Conservation (phyloP, 2,113 vertebrate species). For the Microcebus lehilahytsara region DNA sequence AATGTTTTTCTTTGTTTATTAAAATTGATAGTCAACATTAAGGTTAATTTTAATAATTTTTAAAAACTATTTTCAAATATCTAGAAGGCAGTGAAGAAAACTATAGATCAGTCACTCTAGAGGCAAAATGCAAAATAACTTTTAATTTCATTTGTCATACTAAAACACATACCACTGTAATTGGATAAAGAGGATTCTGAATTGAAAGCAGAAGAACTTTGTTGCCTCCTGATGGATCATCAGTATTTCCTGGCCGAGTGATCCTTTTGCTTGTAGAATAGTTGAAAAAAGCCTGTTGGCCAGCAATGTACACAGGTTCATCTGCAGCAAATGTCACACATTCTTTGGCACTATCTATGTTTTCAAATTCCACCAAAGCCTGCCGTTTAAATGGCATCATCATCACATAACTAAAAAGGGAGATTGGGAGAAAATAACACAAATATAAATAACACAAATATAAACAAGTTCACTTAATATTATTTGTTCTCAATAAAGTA, state of each 20-base stretch:
- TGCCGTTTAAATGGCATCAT: conserved; percentile 98
- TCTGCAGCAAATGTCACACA: conserved; percentile 89
- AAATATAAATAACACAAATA: not conserved
- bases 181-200: conserved; percentile 96
- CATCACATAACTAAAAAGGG: conserved; percentile 92
- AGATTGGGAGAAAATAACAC: not conserved
- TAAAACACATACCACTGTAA: conserved; percentile 91
- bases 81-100: conserved; percentile 27
- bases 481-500: conserved; percentile 30
- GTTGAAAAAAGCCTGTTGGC: conserved; percentile 96
- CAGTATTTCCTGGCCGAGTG: conserved; percentile 92
- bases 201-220: conserved; percentile 95
- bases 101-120: not conserved
- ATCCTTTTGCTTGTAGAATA: conserved; percentile 97
- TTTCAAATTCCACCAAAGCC: conserved; percentile 96
- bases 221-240: conserved; percentile 93
- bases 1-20: conserved; percentile 18
- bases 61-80: conserved; percentile 36
- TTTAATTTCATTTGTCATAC: not conserved
- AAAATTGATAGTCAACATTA: not conserved
- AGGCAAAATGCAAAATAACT: not conserved
- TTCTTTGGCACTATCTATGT: conserved; percentile 91
- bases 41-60: conserved; percentile 21
- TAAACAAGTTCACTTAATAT: not conserved
- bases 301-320: conserved; percentile 91